phyloP scores from a whole-genome alignment of 2,113 vertebrate genomes.

The Mixornis gularis region DNA sequence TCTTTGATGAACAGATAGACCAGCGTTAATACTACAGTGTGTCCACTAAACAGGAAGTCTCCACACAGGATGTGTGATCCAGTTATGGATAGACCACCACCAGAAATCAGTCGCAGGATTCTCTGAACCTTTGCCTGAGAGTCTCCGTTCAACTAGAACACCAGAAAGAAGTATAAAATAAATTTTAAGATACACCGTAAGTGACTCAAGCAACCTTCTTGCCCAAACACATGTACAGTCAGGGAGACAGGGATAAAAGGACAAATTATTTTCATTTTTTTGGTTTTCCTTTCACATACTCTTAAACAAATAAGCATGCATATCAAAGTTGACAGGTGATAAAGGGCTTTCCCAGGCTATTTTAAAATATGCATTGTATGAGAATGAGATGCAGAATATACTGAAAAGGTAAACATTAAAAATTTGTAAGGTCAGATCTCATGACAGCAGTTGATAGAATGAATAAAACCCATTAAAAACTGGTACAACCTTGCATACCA shows the following conservation, averaged over 20 bases:
- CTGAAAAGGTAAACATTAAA: background rate
- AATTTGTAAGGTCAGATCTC: background rate
- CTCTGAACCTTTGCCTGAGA: constrained; percentile 90
- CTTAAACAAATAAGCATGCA: background rate
- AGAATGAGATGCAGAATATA: background rate
- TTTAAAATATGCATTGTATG: background rate
- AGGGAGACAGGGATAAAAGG: background rate
- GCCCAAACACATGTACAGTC: background rate
- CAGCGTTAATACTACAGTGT: constrained; percentile 92
- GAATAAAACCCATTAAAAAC: background rate
- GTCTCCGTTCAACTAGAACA: constrained; percentile 86
- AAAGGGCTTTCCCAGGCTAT: background rate
- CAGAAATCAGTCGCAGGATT: constrained; percentile 88
- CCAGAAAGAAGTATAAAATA: background rate
- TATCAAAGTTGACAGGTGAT: background rate
- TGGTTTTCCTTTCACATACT: background rate
- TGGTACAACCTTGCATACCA: accelerated
- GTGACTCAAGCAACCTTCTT: background rate
- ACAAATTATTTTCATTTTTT: background rate
- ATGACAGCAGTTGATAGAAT: background rate
- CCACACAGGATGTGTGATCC: constrained; percentile 93
- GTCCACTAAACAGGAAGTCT: constrained; percentile 95
- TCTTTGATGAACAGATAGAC: constrained; percentile 97
- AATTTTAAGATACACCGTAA: background rate
- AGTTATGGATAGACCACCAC: constrained; percentile 91